Evolutionary conservation across 2,888 invertebrate species (phyloP).

Genomic region (Tiliacea citrago): DNA sequence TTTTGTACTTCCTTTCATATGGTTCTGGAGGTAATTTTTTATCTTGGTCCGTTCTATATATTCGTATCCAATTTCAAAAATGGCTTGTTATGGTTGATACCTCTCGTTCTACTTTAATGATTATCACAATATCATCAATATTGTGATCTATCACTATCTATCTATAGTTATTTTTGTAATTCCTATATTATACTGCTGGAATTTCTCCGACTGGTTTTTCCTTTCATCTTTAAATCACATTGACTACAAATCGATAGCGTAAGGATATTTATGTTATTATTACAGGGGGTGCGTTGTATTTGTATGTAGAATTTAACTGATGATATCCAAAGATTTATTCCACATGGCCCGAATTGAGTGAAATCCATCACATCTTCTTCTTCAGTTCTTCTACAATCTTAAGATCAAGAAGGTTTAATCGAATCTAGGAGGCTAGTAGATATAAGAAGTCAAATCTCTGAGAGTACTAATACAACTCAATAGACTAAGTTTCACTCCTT

Average conservation of each 20-base stretch:
- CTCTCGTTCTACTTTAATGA: background rate
- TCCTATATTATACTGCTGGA: background rate
- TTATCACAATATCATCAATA: background rate
- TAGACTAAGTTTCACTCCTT: background rate
- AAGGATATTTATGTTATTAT: background rate
- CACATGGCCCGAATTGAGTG: background rate
- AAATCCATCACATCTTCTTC: background rate
- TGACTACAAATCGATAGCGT: background rate
- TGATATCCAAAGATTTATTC: background rate
- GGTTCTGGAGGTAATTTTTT: conserved; percentile 34
- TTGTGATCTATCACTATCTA: background rate
- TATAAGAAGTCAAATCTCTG: background rate
- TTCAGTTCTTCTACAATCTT: no score
- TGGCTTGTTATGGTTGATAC: background rate
- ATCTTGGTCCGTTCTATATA: no score
- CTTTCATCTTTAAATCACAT: conserved; percentile 4
- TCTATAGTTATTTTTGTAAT: background rate
- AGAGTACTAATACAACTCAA: background rate
- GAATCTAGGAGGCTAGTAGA: background rate
- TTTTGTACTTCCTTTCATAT: background rate
- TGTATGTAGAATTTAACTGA: conserved; percentile 2
- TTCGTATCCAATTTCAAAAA: background rate
- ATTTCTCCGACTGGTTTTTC: background rate
- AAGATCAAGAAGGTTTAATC: background rate
- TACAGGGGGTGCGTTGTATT: background rate